A percentile compares a stretch with the other conserved stretches of the same genome.
Evolutionary conservation across 2,113 vertebrate species (phyloP).

Genomic region (Cyprinus carpio): DNA sequence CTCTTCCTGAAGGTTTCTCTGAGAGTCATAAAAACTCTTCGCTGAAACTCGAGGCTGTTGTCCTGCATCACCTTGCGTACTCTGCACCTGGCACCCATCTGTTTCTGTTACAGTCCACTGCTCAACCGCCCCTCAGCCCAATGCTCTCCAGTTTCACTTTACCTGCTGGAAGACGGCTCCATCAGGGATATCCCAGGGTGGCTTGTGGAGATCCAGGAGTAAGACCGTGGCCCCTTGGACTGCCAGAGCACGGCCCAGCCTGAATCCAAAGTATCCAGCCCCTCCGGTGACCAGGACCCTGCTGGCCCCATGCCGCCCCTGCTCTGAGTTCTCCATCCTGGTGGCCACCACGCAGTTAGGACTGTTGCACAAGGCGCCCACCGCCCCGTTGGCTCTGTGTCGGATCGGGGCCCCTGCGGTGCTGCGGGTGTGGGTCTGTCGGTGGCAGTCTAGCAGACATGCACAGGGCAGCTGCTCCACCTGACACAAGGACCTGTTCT

Average conservation of each 20-base stretch:
- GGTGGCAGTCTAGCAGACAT: slow-evolving; percentile 45
- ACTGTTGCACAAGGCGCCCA: slow-evolving; percentile 55
- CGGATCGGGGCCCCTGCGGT: slow-evolving; percentile 23
- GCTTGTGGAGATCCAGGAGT: slow-evolving; percentile 82
- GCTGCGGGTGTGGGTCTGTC: slow-evolving; percentile 43
- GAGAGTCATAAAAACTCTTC: slow-evolving; percentile 17
- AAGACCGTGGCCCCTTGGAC: slow-evolving; percentile 77
- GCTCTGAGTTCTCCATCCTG: slow-evolving; percentile 27
- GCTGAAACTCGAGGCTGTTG: slow-evolving; percentile 46
- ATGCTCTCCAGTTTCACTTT: slow-evolving; percentile 25
- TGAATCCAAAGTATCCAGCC: slow-evolving; percentile 88
- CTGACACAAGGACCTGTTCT: slow-evolving; percentile 57
- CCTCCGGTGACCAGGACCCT: slow-evolving; percentile 89
- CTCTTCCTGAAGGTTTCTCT: slow-evolving; percentile 6
- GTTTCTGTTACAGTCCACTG: slow-evolving; percentile 44
- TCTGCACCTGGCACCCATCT: slow-evolving; percentile 46
- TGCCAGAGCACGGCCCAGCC: slow-evolving; percentile 81
- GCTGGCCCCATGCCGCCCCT: slow-evolving; percentile 39
- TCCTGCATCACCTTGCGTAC: slow-evolving; percentile 21
- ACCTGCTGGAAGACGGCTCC: slow-evolving; percentile 85
- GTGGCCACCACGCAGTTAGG: slow-evolving; percentile 55
- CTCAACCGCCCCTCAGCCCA: neutral
- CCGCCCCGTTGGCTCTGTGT: slow-evolving; percentile 61
- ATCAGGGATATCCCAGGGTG: slow-evolving; percentile 75
- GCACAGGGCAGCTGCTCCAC: slow-evolving; percentile 63